phyloP scores from a whole-genome alignment of 1,140 invertebrate species.

The Drosophila obscura region DNA sequence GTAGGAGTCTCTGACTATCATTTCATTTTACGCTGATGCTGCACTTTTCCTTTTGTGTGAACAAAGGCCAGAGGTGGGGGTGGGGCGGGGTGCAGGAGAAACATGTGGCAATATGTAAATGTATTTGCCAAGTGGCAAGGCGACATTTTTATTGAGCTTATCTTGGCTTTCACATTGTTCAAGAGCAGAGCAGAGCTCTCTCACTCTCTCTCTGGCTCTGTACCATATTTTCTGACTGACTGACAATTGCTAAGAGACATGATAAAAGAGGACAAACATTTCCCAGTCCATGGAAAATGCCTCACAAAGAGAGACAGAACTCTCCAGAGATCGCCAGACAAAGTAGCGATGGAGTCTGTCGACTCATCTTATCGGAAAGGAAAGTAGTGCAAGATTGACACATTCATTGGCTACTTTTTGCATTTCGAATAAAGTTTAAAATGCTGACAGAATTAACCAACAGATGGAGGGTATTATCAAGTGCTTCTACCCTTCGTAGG shows the following conservation, averaged over 20 bases:
- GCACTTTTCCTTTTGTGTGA: slow-evolving; percentile 63
- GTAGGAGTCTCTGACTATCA: slow-evolving; percentile 48
- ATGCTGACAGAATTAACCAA: too few species aligned
- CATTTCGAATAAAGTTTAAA: too few species aligned
- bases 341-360: too few species aligned
- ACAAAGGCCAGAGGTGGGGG: neutral
- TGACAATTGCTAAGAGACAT: slow-evolving; percentile 51
- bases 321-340: slow-evolving; percentile 9
- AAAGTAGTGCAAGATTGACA: too few species aligned
- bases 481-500: neutral
- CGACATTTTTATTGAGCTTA: slow-evolving; percentile 80
- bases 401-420: too few species aligned
- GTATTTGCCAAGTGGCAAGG: slow-evolving; percentile 73
- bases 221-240: slow-evolving; percentile 24
- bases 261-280: slow-evolving; percentile 25
- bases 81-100: neutral
- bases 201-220: neutral
- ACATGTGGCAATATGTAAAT: slow-evolving; percentile 61
- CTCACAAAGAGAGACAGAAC: neutral
- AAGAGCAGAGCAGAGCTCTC: slow-evolving; percentile 8
- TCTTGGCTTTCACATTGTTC: slow-evolving; percentile 56
- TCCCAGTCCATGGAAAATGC: neutral
- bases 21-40: slow-evolving; percentile 73
- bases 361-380: too few species aligned
- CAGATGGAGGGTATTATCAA: too few species aligned